Evolutionary conservation across 2,113 vertebrate genomes (phyloP).

Genomic region (Anarrhichthys ocellatus): DNA sequence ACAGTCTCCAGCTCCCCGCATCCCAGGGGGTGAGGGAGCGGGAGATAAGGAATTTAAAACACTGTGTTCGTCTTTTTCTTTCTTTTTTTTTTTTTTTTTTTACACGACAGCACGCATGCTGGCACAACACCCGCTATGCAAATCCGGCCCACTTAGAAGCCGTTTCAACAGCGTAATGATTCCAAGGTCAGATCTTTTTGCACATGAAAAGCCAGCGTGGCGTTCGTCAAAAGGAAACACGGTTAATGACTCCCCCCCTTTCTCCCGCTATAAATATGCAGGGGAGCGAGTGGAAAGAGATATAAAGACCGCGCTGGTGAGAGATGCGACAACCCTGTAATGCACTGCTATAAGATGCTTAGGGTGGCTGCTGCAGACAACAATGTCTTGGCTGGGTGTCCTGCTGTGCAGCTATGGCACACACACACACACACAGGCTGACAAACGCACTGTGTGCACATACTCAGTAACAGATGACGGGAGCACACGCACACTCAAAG

Average conservation of each 20-base stretch:
- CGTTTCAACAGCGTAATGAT: slow-evolving; percentile 80
- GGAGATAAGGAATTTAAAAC: slow-evolving; percentile 72
- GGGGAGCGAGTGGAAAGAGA: slow-evolving; percentile 23
- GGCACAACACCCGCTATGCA: slow-evolving; percentile 75
- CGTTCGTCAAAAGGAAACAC: slow-evolving; percentile 24
- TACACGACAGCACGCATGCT: slow-evolving; percentile 23
- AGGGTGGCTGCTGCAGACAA: slow-evolving; percentile 3
- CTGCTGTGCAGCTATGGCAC: background rate
- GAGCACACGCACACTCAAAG: slow-evolving; percentile 22
- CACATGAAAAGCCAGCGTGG: slow-evolving; percentile 71
- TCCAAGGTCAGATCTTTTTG: slow-evolving; percentile 81
- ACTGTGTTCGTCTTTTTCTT: slow-evolving; percentile 63
- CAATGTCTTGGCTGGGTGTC: slow-evolving; percentile 22
- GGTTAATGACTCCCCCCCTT: slow-evolving; percentile 64
- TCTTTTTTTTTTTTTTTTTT: slow-evolving; percentile 31
- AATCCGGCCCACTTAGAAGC: slow-evolving; percentile 78
- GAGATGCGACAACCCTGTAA: slow-evolving; percentile 18
- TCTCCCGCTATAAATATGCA: slow-evolving; percentile 61
- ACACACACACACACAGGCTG: background rate
- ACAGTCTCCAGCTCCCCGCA: slow-evolving; percentile 36
- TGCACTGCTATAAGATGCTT: background rate
- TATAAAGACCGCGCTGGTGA: slow-evolving; percentile 15
- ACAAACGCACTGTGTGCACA: slow-evolving; percentile 62
- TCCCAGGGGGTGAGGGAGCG: slow-evolving; percentile 38
- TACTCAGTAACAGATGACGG: slow-evolving; percentile 47